phyloP scores from a whole-genome alignment of 2,888 invertebrate species.

The Pyrgus malvae region DNA sequence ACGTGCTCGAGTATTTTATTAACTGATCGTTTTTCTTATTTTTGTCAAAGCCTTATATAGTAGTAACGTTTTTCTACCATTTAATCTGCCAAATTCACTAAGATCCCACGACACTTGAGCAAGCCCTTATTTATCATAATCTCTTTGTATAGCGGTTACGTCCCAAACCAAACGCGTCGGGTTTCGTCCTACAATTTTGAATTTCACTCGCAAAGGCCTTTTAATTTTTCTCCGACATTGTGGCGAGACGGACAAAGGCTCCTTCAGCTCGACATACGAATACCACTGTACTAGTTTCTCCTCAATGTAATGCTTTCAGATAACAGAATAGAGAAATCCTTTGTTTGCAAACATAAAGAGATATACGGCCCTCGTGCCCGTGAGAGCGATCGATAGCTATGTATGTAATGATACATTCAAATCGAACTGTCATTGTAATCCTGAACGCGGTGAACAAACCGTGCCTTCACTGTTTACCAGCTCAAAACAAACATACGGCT shows the following conservation, averaged over 20 bases:
- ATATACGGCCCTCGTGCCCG: slow-evolving; percentile 34
- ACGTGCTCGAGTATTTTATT: too few relatives aligned
- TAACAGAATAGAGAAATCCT: slow-evolving; percentile 56
- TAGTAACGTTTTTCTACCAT: too few relatives aligned
- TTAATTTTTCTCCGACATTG: slow-evolving; percentile 24
- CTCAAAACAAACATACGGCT: slow-evolving; percentile 42
- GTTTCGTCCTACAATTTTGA: not conserved
- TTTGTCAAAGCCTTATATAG: too few relatives aligned
- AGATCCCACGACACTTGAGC: too few relatives aligned
- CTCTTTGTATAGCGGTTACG: not conserved
- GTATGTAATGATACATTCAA: slow-evolving; percentile 37
- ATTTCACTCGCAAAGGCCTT: not conserved
- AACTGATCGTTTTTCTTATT: too few relatives aligned
- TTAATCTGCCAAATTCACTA: too few relatives aligned
- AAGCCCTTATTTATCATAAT: too few relatives aligned
- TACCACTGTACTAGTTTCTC: slow-evolving; percentile 42
- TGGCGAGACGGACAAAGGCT: slow-evolving; percentile 14
- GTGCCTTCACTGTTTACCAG: slow-evolving; percentile 35
- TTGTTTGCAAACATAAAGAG: slow-evolving; percentile 44
- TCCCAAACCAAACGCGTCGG: slow-evolving; percentile 31
- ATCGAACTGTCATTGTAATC: slow-evolving; percentile 50
- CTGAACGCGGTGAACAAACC: slow-evolving; percentile 41
- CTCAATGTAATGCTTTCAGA: slow-evolving; percentile 40
- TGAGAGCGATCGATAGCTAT: not conserved
- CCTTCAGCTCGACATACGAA: slow-evolving; percentile 36